Conservation (phyloP, 2,888 invertebrate species). For the Ptychoptera contaminata region DNA sequence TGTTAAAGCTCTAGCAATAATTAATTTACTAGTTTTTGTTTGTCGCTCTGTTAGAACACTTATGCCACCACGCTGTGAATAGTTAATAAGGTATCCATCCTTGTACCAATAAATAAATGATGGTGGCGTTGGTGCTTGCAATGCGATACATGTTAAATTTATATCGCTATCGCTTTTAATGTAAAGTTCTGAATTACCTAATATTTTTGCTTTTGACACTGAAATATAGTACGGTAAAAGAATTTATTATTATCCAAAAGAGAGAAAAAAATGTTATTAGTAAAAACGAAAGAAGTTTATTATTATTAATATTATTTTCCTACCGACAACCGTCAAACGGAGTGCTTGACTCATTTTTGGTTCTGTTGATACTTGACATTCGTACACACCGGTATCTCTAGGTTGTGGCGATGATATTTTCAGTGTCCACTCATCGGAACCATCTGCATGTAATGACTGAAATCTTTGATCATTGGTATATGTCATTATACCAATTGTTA, state of each 20-base stretch:
- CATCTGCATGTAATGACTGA: conserved; percentile 51
- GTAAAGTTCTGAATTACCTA: conserved; percentile 71
- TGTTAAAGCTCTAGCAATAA: conserved; percentile 71
- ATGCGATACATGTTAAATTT: conserved; percentile 76
- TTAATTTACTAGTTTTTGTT: conserved; percentile 66
- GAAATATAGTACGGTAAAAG: conserved; percentile 20
- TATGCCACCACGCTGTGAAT: conserved; percentile 71
- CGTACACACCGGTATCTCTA: conserved; percentile 52
- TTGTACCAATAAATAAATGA: conserved; percentile 76
- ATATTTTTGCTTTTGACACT: conserved; percentile 82
- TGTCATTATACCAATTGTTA: conserved; percentile 54
- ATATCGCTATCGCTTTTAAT: conserved; percentile 83
- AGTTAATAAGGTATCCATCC: conserved; percentile 66
- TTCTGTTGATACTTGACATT: conserved; percentile 64
- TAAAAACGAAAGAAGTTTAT: no score
- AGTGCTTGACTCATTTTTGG: conserved; percentile 62
- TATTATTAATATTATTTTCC: no score
- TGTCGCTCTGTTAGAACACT: conserved; percentile 76
- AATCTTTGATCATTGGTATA: conserved; percentile 61
- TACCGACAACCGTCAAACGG: conserved; percentile 52
- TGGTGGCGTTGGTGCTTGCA: conserved; percentile 48
- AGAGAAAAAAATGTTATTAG: no score
- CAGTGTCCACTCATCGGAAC: conserved; percentile 56
- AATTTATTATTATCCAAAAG: no score
- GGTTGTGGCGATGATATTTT: conserved; percentile 53